A percentile compares a stretch with the other conserved stretches of the same genome.
Evolutionary conservation across 1,140 invertebrate genomes (phyloP).

Genomic region (Cyclina sinensis): DNA sequence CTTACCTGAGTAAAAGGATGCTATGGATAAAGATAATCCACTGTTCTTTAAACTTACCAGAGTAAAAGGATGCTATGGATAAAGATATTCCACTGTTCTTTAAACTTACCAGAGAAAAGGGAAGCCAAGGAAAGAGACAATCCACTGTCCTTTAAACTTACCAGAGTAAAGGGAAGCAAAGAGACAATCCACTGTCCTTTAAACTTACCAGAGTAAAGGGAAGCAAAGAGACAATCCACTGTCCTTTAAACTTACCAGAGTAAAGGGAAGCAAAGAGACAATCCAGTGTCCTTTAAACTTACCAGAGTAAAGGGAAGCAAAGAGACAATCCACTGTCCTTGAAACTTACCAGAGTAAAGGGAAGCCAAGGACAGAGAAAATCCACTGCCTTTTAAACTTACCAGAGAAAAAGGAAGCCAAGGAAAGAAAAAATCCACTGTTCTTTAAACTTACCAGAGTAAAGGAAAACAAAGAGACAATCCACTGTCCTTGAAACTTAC

Average conservation of each 20-base stretch:
- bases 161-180: no score
- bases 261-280: no score
- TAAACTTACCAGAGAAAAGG: conserved; percentile 59
- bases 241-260: no score
- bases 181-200: no score
- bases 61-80: conserved; percentile 64
- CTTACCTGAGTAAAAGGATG: conserved; percentile 65
- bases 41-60: conserved; percentile 60
- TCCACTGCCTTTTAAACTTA: conserved; percentile 59
- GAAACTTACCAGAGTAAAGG: conserved; percentile 62
- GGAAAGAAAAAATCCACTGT: conserved; percentile 59
- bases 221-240: no score
- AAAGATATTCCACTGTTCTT: conserved; percentile 59
- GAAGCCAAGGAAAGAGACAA: conserved; percentile 63
- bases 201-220: no score
- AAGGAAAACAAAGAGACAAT: conserved; percentile 58
- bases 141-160: no score
- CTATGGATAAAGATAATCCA: conserved; percentile 60
- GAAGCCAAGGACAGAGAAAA: conserved; percentile 63
- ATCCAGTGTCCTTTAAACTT: no score
- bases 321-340: no score
- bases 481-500: conserved; percentile 64
- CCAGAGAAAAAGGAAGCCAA: conserved; percentile 65
- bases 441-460: conserved; percentile 61
- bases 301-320: no score